phyloP scores from a whole-genome alignment of 2,797 vertebrate species.

The Lepilemur septentrionalis region DNA sequence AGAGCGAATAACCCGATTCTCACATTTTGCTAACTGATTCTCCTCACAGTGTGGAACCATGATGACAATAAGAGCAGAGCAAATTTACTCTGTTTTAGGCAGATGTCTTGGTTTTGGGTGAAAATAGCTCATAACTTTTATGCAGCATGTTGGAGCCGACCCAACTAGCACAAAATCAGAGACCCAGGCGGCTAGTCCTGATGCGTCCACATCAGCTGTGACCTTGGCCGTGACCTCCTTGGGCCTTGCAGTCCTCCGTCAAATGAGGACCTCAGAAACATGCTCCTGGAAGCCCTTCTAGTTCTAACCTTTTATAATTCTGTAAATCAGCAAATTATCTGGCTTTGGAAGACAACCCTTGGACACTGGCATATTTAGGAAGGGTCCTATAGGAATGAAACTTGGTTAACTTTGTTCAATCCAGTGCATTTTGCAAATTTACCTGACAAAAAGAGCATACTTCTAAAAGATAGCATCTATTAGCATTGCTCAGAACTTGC shows the following conservation, averaged over 20 bases:
- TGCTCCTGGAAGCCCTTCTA: background rate
- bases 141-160: background rate
- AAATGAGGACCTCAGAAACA: background rate
- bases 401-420: background rate
- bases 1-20: background rate
- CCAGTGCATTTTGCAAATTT: background rate
- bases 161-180: background rate
- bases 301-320: background rate
- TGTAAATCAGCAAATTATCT: background rate
- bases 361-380: background rate
- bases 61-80: background rate
- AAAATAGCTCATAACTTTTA: background rate
- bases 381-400: background rate
- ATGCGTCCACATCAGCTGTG: background rate
- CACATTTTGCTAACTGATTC: constrained; percentile 30
- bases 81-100: background rate
- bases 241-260: background rate
- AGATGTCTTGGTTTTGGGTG: background rate
- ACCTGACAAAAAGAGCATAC: background rate
- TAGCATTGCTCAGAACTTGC: background rate
- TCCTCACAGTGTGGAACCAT: background rate
- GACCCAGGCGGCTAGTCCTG: background rate
- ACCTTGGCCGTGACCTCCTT: background rate
- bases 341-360: background rate
- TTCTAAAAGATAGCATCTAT: background rate